These are phyloP conservation scores for Scytalopus superciliaris DNA, from an alignment of 2,113 vertebrate species.

Conservation along the genomic window DNA sequence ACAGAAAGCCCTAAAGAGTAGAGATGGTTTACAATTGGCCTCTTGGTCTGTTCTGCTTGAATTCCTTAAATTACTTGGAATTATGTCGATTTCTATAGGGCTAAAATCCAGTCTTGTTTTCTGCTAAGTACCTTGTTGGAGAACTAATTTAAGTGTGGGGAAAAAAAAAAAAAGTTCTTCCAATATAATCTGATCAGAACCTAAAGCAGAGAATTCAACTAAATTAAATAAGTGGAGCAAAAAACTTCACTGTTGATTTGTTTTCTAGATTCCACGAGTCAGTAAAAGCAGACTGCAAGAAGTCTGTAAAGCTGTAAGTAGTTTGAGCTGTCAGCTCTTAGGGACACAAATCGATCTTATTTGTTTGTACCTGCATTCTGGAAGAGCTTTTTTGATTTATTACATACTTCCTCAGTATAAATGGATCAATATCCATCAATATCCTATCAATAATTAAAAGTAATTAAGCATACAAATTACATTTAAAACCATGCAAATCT, in stretches of 20 bases:
- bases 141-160: neutral
- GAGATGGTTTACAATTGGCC: neutral
- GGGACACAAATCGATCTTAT: neutral
- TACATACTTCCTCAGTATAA: neutral
- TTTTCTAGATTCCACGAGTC: neutral
- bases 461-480: neutral
- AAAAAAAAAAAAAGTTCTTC: neutral
- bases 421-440: neutral
- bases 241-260: neutral
- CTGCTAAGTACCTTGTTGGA: neutral
- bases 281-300: neutral
- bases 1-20: neutral
- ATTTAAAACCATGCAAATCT: neutral
- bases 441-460: neutral
- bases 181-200: neutral
- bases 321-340: neutral
- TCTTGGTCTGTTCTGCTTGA: neutral
- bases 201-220: neutral
- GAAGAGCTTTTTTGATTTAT: neutral
- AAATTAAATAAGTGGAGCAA: neutral
- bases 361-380: neutral
- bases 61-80: neutral
- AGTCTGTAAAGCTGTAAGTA: neutral
- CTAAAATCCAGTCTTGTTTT: neutral
- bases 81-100: neutral